Percentiles rank a stretch among this genome's conserved stretches.
Evolutionary conservation across 2,797 vertebrate species (phyloP).

Genomic region (Alauda arvensis): DNA sequence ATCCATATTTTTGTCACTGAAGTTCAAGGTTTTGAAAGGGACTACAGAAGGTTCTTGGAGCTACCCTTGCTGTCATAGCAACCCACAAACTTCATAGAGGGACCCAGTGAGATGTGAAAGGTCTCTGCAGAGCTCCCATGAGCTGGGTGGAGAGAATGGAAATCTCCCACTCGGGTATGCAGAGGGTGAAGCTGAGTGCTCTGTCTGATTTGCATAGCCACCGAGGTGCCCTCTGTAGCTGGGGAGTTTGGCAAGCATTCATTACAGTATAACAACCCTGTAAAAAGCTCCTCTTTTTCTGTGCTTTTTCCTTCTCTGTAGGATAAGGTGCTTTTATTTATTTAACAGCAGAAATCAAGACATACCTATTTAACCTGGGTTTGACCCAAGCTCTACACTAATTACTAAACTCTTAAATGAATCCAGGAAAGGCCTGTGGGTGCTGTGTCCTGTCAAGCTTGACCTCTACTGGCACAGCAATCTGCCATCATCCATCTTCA

Average conservation of each 20-base stretch:
- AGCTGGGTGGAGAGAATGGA: neutral
- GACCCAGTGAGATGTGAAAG: neutral
- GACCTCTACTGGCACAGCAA: neutral
- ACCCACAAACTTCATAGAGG: neutral
- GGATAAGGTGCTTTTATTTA: neutral
- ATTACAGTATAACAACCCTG: neutral
- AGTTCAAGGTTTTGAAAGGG: neutral
- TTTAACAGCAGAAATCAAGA: neutral
- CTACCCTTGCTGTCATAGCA: neutral
- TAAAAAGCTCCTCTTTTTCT: neutral
- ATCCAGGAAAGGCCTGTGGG: accelerated
- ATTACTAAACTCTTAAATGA: neutral
- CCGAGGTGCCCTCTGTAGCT: accelerated
- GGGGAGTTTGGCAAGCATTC: neutral
- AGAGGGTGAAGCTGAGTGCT: neutral
- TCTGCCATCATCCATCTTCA: neutral
- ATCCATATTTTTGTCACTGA: neutral
- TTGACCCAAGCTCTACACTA: neutral
- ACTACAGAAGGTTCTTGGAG: neutral
- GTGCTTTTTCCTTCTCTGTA: neutral
- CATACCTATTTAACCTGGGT: neutral
- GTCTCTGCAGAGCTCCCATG: neutral
- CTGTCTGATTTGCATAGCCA: neutral
- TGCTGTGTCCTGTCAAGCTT: neutral
- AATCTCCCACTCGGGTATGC: neutral